These are phyloP conservation scores for Procambarus clarkii DNA, from an alignment of 1,140 invertebrate species.

Conservation along the genomic window DNA sequence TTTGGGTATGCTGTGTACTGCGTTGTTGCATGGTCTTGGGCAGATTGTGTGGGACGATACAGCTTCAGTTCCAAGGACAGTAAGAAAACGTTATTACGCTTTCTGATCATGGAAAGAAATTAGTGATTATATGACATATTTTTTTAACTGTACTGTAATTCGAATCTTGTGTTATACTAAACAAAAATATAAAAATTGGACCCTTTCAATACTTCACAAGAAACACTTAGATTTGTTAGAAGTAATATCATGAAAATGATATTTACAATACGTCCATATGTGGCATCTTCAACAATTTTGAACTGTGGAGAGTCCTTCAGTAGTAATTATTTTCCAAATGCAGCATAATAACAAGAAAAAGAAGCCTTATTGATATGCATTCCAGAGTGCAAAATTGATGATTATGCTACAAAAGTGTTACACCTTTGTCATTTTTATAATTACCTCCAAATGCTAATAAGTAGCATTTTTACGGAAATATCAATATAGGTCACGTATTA, in stretches of 20 bases:
- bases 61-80: not conserved
- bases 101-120: not conserved
- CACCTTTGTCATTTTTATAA: not conserved
- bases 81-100: no score
- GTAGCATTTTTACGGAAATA: not conserved
- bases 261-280: slow-evolving; percentile 18
- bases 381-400: slow-evolving; percentile 12
- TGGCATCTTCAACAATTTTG: slow-evolving; percentile 12
- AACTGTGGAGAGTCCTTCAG: not conserved
- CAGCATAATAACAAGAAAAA: not conserved
- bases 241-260: not conserved
- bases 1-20: not conserved
- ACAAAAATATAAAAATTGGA: not conserved
- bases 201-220: not conserved
- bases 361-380: slow-evolving; percentile 24
- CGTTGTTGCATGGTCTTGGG: not conserved
- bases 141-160: not conserved
- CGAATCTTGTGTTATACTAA: not conserved
- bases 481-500: not conserved
- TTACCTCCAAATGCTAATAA: not conserved
- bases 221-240: slow-evolving; percentile 14
- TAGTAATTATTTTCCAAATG: slow-evolving; percentile 16
- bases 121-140: not conserved
- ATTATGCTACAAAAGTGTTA: not conserved
- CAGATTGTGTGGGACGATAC: not conserved